A percentile compares a stretch with the other conserved stretches of the same genome.
Evolutionary conservation across 1,140 invertebrate species (phyloP).

Genomic region (Bathynomus jamesi): DNA sequence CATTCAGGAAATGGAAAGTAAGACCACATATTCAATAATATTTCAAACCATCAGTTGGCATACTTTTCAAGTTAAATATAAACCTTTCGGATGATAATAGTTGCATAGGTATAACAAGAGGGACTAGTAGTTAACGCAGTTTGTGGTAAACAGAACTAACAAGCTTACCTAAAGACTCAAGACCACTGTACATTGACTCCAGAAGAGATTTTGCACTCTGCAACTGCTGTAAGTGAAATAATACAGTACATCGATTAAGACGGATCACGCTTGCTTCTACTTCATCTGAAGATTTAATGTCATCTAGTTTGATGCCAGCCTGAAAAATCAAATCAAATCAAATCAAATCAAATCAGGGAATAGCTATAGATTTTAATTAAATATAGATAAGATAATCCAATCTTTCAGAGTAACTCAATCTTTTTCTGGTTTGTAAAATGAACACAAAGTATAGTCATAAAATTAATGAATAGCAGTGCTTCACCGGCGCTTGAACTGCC

Average conservation of each 20-base stretch:
- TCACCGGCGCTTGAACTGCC: too few relatives aligned
- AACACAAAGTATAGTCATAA: too few relatives aligned
- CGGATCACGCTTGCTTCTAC: constrained; percentile 23
- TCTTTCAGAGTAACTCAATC: too few relatives aligned
- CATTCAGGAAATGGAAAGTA: not conserved
- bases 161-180: constrained; percentile 30
- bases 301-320: not conserved
- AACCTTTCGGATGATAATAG: not conserved
- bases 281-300: constrained; percentile 14
- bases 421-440: too few relatives aligned
- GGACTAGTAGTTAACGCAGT: too few relatives aligned
- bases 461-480: too few relatives aligned
- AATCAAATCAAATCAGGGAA: too few relatives aligned
- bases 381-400: too few relatives aligned
- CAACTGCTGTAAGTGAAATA: constrained; percentile 25
- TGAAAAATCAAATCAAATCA: too few relatives aligned
- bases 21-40: not conserved
- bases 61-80: not conserved
- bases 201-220: constrained; percentile 12
- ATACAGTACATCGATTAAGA: constrained; percentile 16
- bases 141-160: too few relatives aligned
- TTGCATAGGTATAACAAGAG: too few relatives aligned
- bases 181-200: constrained; percentile 28
- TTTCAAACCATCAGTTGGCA: not conserved
- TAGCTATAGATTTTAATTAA: too few relatives aligned